Percentiles rank a stretch among this genome's conserved stretches.
Conservation (phyloP, 2,113 vertebrate genomes). For the Sterrhoptilus dennistouni region DNA sequence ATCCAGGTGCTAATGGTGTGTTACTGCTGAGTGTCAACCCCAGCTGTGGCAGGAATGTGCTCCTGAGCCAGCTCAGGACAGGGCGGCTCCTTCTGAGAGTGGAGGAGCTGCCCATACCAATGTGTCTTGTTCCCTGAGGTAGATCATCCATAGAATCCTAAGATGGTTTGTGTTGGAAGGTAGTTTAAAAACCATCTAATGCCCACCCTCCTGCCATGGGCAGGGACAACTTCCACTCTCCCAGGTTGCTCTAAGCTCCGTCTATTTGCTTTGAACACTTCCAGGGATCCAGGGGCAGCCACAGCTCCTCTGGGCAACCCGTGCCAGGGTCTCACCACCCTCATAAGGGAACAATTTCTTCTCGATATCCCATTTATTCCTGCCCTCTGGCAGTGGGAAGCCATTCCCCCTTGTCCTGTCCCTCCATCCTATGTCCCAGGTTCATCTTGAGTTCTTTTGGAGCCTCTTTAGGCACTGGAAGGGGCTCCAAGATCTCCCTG, state of each 20-base stretch:
- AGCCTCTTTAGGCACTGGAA: neutral
- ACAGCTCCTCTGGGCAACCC: neutral
- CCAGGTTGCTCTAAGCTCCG: fast-evolving
- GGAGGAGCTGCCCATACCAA: neutral
- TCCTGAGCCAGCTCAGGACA: neutral
- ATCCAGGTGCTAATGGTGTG: neutral
- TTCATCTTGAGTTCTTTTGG: neutral
- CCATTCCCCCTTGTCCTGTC: neutral
- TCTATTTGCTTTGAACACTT: neutral
- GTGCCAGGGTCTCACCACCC: neutral
- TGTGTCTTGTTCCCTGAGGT: neutral
- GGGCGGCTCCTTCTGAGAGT: neutral
- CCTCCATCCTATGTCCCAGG: neutral
- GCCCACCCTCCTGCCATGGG: neutral
- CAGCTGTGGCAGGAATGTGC: fast-evolving
- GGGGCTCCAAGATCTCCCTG: neutral
- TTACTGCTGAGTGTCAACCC: neutral
- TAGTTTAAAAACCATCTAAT: neutral
- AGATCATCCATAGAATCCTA: neutral
- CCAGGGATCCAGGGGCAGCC: neutral
- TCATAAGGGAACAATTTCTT: neutral
- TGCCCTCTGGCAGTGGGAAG: neutral
- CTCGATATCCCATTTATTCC: too few species aligned
- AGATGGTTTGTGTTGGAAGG: neutral
- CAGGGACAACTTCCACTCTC: neutral